Evolutionary conservation across 2,113 vertebrate genomes (phyloP), one percentile per base, ranked within the genome.

Genomic region (Dromiciops gliroides): DNA sequence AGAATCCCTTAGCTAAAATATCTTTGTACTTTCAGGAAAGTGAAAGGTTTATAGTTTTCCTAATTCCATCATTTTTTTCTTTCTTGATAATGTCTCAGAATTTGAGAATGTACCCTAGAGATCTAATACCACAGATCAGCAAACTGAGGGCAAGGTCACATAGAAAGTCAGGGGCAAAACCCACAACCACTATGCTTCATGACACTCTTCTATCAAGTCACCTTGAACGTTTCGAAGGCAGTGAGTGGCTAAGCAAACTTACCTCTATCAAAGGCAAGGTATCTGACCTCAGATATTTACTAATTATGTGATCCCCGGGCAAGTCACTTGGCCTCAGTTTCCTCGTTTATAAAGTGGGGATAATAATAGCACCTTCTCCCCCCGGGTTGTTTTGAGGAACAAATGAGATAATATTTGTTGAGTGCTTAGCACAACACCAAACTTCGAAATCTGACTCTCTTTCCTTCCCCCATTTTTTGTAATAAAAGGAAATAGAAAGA

Each of bases 1-100:
- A 28, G 53, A 56, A 56, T 56, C 25, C 7, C 19, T 53, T 53
- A 53, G 52, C 23, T 67, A 67, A 67, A 37, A 37, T 60, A 67
- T 67, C 37, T 6, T 75, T n/a, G 67, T 51, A 56, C 90, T 94
- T 93, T 91, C 52, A 89, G 90, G 47, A 93, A 48, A 89, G n/a
- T 3, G 48, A 75, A 9, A 89, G 89, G 48, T 88, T 93, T 53
- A 10, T 31, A 90, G 9, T 49, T 92, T 96, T 96, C 26, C 26
- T 89, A 90, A 92, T 92, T 89, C n/a, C 0, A 0, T 49, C 53
- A 51, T 50, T 90, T n/a, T 90, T n/a, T 92, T 89, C 0, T 3
- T 44, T 75, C 14, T 7, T 26, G 50, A 89, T 50, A 16, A 56
- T n/a, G 4, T 90, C 52, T 75, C 37, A 75, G 37, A 75, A 75